Evolutionary conservation across 37 sponge, comb jelly and placozoan genomes (phyloP).

Genomic region (Lycopodina hypogea): DNA sequence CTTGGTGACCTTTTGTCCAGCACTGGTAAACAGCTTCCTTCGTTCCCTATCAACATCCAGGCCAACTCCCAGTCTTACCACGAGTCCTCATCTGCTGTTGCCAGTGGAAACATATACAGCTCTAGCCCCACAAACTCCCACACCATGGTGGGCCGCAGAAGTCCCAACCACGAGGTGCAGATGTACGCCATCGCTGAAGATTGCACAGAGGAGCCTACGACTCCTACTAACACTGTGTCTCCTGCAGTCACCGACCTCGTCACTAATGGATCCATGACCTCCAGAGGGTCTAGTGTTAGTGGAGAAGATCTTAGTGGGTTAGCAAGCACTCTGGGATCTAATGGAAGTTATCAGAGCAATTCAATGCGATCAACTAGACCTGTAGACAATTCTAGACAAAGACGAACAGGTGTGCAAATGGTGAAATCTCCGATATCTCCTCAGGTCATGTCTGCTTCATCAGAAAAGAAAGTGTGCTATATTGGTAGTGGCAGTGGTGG

Average conservation of each 20-base stretch:
- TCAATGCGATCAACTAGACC: not conserved
- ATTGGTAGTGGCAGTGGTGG: too few relatives aligned
- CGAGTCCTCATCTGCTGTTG: slow-evolving; percentile 34
- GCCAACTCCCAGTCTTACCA: not conserved
- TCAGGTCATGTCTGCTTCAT: not conserved
- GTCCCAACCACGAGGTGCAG: slow-evolving; percentile 43
- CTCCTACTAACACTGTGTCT: not conserved
- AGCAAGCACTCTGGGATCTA: not conserved
- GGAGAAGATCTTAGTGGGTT: not conserved
- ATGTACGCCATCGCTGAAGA: slow-evolving; percentile 52
- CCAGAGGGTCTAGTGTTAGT: not conserved
- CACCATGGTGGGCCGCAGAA: slow-evolving; percentile 8
- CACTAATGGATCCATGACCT: not conserved
- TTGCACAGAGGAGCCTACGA: slow-evolving; percentile 24
- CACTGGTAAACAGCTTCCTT: slow-evolving; percentile 22
- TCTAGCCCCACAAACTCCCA: slow-evolving; percentile 6
- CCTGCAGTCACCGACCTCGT: not conserved
- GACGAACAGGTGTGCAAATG: not conserved
- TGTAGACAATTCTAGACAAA: not conserved
- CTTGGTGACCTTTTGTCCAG: slow-evolving; percentile 14
- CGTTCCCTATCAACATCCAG: slow-evolving; percentile 41
- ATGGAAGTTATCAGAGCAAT: not conserved
- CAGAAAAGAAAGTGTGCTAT: not conserved
- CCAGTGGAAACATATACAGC: slow-evolving; percentile 1
- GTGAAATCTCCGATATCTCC: not conserved